phyloP scores from a whole-genome alignment of 2,113 vertebrate species.

The Sylvia atricapilla region DNA sequence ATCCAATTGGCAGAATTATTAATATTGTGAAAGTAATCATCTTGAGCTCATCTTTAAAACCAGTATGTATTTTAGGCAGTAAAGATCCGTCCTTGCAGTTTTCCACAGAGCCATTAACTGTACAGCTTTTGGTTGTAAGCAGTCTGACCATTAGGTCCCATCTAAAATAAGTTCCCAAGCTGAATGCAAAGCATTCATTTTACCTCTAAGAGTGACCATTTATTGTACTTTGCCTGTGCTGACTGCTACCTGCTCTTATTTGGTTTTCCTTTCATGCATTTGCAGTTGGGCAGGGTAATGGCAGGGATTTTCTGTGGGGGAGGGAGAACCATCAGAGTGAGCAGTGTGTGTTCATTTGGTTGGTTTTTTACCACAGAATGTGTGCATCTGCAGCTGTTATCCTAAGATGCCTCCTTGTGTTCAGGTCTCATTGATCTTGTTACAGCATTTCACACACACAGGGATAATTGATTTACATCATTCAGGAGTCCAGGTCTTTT shows the following conservation, averaged over 20 bases:
- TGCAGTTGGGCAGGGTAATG: background rate
- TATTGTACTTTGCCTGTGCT: background rate
- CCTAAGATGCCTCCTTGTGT: conserved; percentile 70
- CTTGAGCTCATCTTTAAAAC: conserved; percentile 33
- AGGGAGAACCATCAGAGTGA: background rate
- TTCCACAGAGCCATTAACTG: conserved; percentile 12
- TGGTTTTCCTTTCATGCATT: background rate
- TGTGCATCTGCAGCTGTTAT: conserved; percentile 60
- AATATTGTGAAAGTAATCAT: conserved; percentile 31
- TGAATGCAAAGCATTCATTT: background rate
- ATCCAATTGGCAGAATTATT: conserved; percentile 43
- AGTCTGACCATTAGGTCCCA: conserved; percentile 9
- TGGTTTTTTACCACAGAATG: conserved; percentile 5
- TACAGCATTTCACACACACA: conserved; percentile 28
- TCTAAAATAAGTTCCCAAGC: background rate
- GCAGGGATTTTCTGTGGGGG: background rate
- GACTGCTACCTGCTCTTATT: background rate
- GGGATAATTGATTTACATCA: conserved; percentile 38
- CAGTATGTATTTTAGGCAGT: background rate
- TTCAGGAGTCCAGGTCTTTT: background rate
- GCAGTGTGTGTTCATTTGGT: background rate
- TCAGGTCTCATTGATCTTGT: conserved; percentile 61
- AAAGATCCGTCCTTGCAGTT: background rate
- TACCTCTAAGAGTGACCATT: background rate
- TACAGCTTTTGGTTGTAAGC: background rate